phyloP scores from a whole-genome alignment of 2,888 invertebrate species.

The Maniola hyperantus region DNA sequence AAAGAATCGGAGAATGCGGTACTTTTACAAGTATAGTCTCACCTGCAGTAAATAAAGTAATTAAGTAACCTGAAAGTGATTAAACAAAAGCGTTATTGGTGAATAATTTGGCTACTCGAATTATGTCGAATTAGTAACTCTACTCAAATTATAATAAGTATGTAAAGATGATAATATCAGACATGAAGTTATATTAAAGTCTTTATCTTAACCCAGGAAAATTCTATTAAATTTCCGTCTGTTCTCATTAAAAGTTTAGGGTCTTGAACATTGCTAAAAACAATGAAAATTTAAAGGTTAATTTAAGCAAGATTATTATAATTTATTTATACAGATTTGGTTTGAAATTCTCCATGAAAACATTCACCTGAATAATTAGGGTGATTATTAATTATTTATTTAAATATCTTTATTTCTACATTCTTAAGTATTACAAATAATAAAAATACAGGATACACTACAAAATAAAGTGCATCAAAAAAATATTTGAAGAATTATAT shows the following conservation, averaged over 20 bases:
- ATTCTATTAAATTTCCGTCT: conserved; percentile 60
- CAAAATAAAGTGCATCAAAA: too few relatives aligned
- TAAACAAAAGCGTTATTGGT: background rate
- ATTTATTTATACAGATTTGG: conserved; percentile 47
- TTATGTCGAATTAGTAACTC: background rate
- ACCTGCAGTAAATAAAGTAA: too few relatives aligned
- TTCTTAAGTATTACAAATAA: too few relatives aligned
- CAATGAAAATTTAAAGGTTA: conserved; percentile 64
- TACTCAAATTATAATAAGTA: background rate
- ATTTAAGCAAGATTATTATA: conserved; percentile 62
- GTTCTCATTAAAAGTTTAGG: conserved; percentile 73
- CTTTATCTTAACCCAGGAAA: conserved; percentile 39
- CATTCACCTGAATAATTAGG: background rate
- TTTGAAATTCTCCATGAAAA: conserved; percentile 30
- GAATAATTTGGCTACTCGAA: background rate
- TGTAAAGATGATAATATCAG: background rate
- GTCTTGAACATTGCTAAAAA: conserved; percentile 59
- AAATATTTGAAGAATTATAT: too few relatives aligned
- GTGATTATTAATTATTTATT: too few relatives aligned
- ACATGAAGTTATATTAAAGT: conserved; percentile 22
- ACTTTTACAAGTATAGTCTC: too few relatives aligned
- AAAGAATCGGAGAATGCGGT: too few relatives aligned
- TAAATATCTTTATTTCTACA: too few relatives aligned
- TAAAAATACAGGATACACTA: too few relatives aligned
- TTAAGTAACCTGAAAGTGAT: too few relatives aligned